Evolutionary conservation across 2,113 vertebrate genomes (phyloP), one percentile per base, ranked within the genome.

Genomic region (Prinia subflava): DNA sequence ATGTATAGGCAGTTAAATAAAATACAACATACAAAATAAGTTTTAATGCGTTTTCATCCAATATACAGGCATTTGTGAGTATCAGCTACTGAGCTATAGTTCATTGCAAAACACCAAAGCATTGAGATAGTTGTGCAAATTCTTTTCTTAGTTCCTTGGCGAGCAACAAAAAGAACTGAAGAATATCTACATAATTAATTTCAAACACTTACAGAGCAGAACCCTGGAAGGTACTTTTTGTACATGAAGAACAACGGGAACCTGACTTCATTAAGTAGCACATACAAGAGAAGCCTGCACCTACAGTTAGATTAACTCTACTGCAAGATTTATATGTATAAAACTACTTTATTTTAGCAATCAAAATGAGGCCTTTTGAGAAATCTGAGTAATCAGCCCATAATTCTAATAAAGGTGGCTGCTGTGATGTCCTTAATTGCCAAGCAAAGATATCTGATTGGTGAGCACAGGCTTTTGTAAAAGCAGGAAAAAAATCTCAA

Each of bases 81-180:
- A 91, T 95, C 89, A 92, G 87, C 90, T 96, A 96, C 94, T 96
- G 95, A 91, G 94, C 94, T 95, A 75, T 16, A 87, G 41, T 86
- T 91, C 57, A 75, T 4, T 75, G 91, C 73, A 87, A 91, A 96
- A 73, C 15, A 92, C 46, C 46, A 83, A 83, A 82, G 46, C 53
- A 64, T 15, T 4, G 3, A 50, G 47, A 74, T 8, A 83, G 47
- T 15, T 92, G 80, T 82, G 56, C 86, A 94, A 92, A 89, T 74
- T 62, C 44, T 82, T 81, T 81, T 78, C 70, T 59, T 74, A 52
- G 62, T 68, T 87, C 80, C 93, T 91, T 89, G 68, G 46, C 11
- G 0, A 89, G 90, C 80, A 90, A 94, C 53, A 55, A 69, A 87
- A 83, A 90, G 73, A 89, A 50, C 52, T 63, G 59, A 84, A 84